Evolutionary conservation across 1,140 invertebrate genomes (phyloP), one percentile per base, ranked within the genome.

Genomic region (Periplaneta americana): DNA sequence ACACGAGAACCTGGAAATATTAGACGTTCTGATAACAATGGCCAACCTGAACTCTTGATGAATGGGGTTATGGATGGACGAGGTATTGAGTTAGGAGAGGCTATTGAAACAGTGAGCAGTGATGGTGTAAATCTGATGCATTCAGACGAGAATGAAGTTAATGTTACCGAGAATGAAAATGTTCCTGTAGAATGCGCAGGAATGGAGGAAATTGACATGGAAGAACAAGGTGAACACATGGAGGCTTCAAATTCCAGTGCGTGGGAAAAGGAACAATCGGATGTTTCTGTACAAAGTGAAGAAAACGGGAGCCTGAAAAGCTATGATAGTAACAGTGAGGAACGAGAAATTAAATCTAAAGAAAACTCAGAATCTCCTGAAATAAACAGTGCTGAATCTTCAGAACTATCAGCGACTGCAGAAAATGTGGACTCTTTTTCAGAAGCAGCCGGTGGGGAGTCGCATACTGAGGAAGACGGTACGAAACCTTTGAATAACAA

Each of bases 1-100:
- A 98, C 97, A n/a, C 93, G 96, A 57, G 97, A 98, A 87, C 96
- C 96, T 1, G 94, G 94, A 86, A 81, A 91, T 89, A 85, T 90
- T 87, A 83, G 92, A 87, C 83, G 89, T 86, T 31, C 91, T 92
- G 84, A 90, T 91, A 39, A 66, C 39, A 35, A 36, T 28, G 22
- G 39, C 17, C 76, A 82, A 28, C 34, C 39, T 8, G 81, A 82
- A 57, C n/a, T 79, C 18, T 34, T 82, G 32, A 78, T 81, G 57
- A 82, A 82, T 79, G 81, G 81, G 34, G 81, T 82, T 79, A 79
- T 79, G 36, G 81, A 82, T 34, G 74, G 66, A 2, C 66, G 80
- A 35, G 75, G 75, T 22, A 37, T 81, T 22, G 80, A 81, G 18
- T 37, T 81, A 34, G 80, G 80, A 28, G 80, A 81, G 31, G 80